Evolutionary conservation across 2,888 invertebrate genomes (phyloP).

Genomic region (Embidobia sp.): DNA sequence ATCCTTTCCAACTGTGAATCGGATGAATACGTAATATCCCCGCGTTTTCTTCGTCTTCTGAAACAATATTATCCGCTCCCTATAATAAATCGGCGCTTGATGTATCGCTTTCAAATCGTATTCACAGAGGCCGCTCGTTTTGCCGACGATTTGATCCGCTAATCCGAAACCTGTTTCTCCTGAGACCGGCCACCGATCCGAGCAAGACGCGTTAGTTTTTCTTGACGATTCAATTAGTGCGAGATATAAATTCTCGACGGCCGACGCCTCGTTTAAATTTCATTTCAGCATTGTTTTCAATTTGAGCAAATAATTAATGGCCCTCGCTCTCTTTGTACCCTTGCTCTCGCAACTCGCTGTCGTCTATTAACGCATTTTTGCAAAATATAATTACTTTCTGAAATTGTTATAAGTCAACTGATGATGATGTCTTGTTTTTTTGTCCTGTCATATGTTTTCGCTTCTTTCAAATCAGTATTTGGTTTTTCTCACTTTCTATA

Average conservation of each 20-base stretch:
- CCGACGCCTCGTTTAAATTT: slow-evolving; percentile 15
- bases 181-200: slow-evolving; percentile 10
- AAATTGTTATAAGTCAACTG: no score
- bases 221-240: slow-evolving; percentile 62
- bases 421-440: no score
- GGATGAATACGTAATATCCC: slow-evolving; percentile 59
- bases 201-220: slow-evolving; percentile 55
- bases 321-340: no score
- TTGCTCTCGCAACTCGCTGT: no score
- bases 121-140: slow-evolving; percentile 58
- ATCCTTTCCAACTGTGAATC: slow-evolving; percentile 63
- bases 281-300: slow-evolving; percentile 9
- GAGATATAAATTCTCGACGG: slow-evolving; percentile 19
- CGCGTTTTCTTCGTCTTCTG: slow-evolving; percentile 14
- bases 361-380: no score
- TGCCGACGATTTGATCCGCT: slow-evolving; percentile 61
- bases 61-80: slow-evolving; percentile 60
- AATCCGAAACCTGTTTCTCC: slow-evolving; percentile 60
- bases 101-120: slow-evolving; percentile 61
- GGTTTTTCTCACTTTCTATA: no score
- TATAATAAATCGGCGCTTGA: slow-evolving; percentile 61
- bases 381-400: no score
- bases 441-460: no score
- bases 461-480: no score
- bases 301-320: no score